phyloP scores from a whole-genome alignment of 2,113 vertebrate genomes.

The Clarias batrachus region DNA sequence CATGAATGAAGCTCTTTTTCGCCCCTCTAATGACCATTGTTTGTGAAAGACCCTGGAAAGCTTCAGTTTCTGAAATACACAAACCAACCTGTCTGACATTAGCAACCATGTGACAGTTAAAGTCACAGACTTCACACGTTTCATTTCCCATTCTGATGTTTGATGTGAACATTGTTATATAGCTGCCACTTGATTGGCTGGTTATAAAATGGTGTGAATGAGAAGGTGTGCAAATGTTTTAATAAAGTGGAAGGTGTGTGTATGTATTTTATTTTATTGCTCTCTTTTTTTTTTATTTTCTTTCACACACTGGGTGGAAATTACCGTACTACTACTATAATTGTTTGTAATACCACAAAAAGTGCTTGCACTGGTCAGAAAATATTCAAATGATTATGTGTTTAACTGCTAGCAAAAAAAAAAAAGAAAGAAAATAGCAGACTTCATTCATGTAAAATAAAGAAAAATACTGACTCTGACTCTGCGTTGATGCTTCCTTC shows the following conservation, averaged over 20 bases:
- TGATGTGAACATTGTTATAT: neutral
- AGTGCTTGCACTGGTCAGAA: neutral
- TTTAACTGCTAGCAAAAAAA: neutral
- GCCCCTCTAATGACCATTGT: neutral
- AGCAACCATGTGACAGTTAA: neutral
- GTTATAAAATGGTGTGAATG: neutral
- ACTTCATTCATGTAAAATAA: neutral
- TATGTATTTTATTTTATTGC: neutral
- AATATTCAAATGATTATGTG: neutral
- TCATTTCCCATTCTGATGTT: neutral
- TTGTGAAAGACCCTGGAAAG: neutral
- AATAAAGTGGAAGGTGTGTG: neutral
- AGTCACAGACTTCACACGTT: neutral
- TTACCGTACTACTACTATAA: neutral
- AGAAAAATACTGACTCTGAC: neutral
- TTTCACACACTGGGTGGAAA: too few relatives aligned
- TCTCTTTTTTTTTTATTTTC: neutral
- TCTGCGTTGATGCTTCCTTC: neutral
- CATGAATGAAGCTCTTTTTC: neutral
- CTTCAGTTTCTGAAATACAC: neutral
- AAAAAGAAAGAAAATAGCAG: neutral
- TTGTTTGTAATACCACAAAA: neutral
- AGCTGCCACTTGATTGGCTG: neutral
- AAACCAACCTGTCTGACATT: neutral
- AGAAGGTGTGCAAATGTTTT: neutral